These are phyloP conservation scores for Heterodera filipjevi DNA, from an alignment of 2,888 invertebrate species.

Conservation along the genomic window DNA sequence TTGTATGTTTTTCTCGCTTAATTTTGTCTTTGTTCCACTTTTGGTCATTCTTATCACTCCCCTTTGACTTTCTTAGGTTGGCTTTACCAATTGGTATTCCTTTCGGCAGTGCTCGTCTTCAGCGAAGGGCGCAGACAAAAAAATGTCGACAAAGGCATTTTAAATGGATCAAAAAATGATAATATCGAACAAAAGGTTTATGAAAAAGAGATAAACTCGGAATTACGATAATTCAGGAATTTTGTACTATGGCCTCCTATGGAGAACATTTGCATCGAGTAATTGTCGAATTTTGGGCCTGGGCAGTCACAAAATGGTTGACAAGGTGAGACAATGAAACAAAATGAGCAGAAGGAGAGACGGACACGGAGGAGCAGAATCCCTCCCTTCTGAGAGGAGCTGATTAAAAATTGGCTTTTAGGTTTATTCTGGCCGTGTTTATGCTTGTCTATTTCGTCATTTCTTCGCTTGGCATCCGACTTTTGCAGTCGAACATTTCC, in stretches of 20 bases:
- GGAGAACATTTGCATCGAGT: conserved; percentile 42
- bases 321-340: conserved; percentile 35
- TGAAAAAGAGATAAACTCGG: background rate
- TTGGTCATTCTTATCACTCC: background rate
- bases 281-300: conserved; percentile 46
- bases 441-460: conserved; percentile 54
- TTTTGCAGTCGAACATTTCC: conserved; percentile 53
- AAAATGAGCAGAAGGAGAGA: no score
- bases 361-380: no score
- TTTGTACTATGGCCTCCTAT: conserved; percentile 11
- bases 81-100: conserved; percentile 50
- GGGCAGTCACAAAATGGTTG: conserved; percentile 45
- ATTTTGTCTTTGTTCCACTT: background rate
- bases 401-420: background rate
- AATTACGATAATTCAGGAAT: background rate
- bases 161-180: background rate
- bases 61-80: conserved; percentile 38
- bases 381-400: no score
- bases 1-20: conserved; percentile 31
- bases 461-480: conserved; percentile 50
- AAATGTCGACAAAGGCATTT: background rate
- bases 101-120: conserved; percentile 53
- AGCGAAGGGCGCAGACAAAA: conserved; percentile 49
- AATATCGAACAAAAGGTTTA: background rate
- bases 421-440: conserved; percentile 38